These are phyloP conservation scores for Hydrolagus affinis DNA, from an alignment of 2,113 vertebrate genomes.

Conservation along the genomic window DNA sequence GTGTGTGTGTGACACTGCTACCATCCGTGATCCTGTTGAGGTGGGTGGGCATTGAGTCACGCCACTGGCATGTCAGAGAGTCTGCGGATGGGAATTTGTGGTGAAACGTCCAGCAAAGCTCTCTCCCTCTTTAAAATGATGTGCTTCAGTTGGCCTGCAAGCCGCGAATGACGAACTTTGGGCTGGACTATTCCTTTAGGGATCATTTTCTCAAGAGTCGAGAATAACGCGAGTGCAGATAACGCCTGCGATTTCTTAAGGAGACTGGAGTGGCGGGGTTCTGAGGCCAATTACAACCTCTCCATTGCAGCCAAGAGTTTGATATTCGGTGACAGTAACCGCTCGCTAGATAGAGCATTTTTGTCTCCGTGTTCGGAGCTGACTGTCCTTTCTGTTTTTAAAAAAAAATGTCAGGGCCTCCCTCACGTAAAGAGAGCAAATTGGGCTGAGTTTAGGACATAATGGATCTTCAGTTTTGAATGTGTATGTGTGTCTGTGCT, in stretches of 20 bases:
- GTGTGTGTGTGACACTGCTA: no score
- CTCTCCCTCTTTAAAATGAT: not conserved
- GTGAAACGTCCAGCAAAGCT: not conserved
- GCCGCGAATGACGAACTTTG: slow-evolving; percentile 36
- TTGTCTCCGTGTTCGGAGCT: no score
- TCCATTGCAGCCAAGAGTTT: no score
- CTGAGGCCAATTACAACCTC: no score
- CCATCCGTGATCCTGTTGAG: not conserved
- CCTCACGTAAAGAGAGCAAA: no score
- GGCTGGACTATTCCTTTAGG: slow-evolving; percentile 43
- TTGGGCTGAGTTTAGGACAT: no score
- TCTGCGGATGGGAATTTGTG: slow-evolving; percentile 8
- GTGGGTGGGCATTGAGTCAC: not conserved
- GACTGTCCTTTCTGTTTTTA: no score
- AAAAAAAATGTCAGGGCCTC: no score
- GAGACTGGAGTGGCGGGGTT: not conserved
- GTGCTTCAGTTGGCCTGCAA: slow-evolving; percentile 37
- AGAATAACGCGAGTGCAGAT: not conserved
- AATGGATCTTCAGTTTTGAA: no score
- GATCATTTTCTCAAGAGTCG: not conserved
- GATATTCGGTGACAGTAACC: no score
- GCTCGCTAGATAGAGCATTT: no score
- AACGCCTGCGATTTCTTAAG: not conserved
- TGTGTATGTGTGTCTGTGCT: no score
- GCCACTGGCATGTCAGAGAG: not conserved